These are phyloP conservation scores for Melanotaenia maccullochi DNA, from an alignment of 2,797 vertebrate genomes.

Conservation along the genomic window DNA sequence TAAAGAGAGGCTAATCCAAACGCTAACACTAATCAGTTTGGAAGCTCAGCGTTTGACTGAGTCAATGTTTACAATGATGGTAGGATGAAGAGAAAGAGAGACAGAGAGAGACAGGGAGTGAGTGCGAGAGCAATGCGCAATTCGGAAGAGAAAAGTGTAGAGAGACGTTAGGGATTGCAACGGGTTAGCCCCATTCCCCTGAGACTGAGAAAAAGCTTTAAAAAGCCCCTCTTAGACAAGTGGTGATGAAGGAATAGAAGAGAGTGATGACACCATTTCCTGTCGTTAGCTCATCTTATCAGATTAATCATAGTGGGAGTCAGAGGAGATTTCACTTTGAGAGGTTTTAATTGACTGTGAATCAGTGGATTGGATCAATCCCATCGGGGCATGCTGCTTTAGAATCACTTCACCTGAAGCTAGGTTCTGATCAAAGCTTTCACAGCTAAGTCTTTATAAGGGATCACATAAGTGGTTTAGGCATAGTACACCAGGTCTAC, in stretches of 20 bases:
- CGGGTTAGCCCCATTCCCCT: slow-evolving; percentile 80
- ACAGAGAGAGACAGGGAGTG: slow-evolving; percentile 41
- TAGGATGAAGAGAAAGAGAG: slow-evolving; percentile 61
- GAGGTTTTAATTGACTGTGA: slow-evolving; percentile 87
- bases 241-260: slow-evolving; percentile 83
- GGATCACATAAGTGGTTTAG: slow-evolving; percentile 82
- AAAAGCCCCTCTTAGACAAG: slow-evolving; percentile 83
- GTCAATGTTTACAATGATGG: slow-evolving; percentile 82
- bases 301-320: slow-evolving; percentile 85
- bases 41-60: slow-evolving; percentile 79
- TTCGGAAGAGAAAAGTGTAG: slow-evolving; percentile 68
- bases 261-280: slow-evolving; percentile 85
- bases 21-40: slow-evolving; percentile 82
- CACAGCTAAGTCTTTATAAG: slow-evolving; percentile 80
- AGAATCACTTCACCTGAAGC: slow-evolving; percentile 84
- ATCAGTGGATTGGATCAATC: slow-evolving; percentile 84
- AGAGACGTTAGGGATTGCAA: slow-evolving; percentile 81
- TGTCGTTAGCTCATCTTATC: slow-evolving; percentile 86
- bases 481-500: slow-evolving; percentile 73
- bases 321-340: slow-evolving; percentile 83
- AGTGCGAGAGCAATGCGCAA: slow-evolving; percentile 60
- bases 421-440: slow-evolving; percentile 83
- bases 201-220: slow-evolving; percentile 75
- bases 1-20: slow-evolving; percentile 82
- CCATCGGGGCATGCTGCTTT: slow-evolving; percentile 76